Conservation (phyloP, 2,888 invertebrate species). For the Agapostemon virescens region DNA sequence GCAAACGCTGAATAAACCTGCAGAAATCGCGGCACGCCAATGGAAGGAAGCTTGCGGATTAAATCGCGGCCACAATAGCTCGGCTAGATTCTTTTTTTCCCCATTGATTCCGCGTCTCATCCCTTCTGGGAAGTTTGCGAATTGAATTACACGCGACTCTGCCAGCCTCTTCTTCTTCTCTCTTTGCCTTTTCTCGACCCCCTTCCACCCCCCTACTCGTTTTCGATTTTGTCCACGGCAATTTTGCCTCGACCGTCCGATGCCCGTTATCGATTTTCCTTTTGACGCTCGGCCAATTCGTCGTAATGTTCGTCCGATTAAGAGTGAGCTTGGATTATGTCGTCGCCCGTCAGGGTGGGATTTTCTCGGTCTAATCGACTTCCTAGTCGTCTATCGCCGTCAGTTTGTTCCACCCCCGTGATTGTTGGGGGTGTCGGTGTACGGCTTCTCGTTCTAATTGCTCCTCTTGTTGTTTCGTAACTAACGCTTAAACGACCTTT, state of each 20-base stretch:
- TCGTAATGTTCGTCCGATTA: conserved; percentile 40
- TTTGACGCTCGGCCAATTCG: conserved; percentile 21
- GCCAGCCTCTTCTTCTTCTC: neutral
- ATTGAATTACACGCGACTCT: conserved; percentile 20
- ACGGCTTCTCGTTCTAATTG: conserved; percentile 65
- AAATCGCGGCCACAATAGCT: conserved; percentile 23
- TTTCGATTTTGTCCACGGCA: neutral
- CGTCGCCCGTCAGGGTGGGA: conserved; percentile 36
- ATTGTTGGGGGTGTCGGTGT: conserved; percentile 54
- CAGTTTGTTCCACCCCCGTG: conserved; percentile 56
- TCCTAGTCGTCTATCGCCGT: conserved; percentile 55
- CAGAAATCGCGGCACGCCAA: conserved; percentile 19
- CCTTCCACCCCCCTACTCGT: neutral
- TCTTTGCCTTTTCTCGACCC: neutral
- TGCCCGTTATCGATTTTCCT: conserved; percentile 12
- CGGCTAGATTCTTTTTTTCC: conserved; percentile 19
- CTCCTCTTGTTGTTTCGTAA: conserved; percentile 49
- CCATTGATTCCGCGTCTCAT: conserved; percentile 20
- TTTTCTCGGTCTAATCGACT: conserved; percentile 62
- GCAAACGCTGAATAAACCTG: conserved; percentile 14
- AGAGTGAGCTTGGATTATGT: conserved; percentile 51
- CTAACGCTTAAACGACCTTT: conserved; percentile 46
- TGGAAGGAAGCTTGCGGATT: conserved; percentile 33
- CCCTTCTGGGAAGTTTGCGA: conserved; percentile 29
- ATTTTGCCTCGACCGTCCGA: neutral